Evolutionary conservation across 2,888 invertebrate genomes (phyloP).

Genomic region (Pandemis heparana): DNA sequence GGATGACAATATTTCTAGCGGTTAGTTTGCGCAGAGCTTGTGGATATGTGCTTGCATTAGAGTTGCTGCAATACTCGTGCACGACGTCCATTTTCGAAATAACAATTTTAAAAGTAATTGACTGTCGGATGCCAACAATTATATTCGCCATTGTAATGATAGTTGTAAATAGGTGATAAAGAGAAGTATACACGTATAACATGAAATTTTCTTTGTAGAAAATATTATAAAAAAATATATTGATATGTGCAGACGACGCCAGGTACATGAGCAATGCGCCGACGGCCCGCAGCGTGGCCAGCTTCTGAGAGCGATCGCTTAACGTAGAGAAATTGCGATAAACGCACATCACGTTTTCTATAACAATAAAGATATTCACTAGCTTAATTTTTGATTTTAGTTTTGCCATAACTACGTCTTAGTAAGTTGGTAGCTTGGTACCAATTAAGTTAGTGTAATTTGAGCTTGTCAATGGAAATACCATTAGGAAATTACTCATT

Average conservation of each 20-base stretch:
- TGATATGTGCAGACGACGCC: not conserved
- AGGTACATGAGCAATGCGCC: not conserved
- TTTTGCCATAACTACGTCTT: not conserved
- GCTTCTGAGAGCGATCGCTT: not conserved
- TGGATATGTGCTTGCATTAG: not conserved
- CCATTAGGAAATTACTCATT: no score
- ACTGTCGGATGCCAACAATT: not conserved
- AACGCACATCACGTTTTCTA: not conserved
- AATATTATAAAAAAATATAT: not conserved
- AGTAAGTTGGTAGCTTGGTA: not conserved
- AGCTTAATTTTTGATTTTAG: not conserved
- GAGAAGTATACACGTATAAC: not conserved
- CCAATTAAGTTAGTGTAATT: not conserved
- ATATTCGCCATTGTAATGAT: not conserved
- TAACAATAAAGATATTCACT: not conserved
- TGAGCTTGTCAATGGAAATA: not conserved
- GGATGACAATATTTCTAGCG: not conserved
- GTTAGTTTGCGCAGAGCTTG: not conserved
- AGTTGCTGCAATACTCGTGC: not conserved
- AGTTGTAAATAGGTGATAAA: not conserved
- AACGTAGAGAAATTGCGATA: not conserved
- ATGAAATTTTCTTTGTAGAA: not conserved
- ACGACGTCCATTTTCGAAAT: not conserved
- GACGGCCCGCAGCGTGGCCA: not conserved
- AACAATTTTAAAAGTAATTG: not conserved